Conservation (phyloP, 1,140 invertebrate genomes). For the Sitophilus oryzae region DNA sequence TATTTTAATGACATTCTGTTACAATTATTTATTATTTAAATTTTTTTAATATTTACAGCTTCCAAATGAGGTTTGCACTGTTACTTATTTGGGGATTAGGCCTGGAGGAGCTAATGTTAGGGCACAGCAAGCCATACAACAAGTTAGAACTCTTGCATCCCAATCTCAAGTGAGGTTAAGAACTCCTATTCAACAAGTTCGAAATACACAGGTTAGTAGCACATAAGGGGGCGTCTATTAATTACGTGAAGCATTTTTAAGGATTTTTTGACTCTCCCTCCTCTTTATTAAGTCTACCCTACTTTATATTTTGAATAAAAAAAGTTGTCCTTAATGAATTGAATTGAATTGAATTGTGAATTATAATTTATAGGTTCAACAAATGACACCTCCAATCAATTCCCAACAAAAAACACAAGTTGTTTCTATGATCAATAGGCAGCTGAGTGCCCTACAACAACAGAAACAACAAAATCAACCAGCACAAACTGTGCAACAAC, state of each 20-base stretch:
- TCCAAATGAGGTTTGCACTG: background rate
- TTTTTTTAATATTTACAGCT: background rate
- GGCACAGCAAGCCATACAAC: background rate
- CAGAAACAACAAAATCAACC: conserved; percentile 11
- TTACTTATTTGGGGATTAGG: too few relatives aligned
- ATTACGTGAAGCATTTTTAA: too few relatives aligned
- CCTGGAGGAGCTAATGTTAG: background rate
- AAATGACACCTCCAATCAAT: too few relatives aligned
- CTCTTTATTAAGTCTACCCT: too few relatives aligned
- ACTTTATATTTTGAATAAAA: too few relatives aligned
- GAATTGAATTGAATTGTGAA: too few relatives aligned
- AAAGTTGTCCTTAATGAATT: too few relatives aligned
- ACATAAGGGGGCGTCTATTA: too few relatives aligned
- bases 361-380: too few relatives aligned
- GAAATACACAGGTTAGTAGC: too few relatives aligned
- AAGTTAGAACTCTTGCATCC: conserved; percentile 4
- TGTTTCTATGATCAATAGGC: conserved; percentile 21
- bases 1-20: background rate
- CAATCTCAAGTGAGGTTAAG: background rate
- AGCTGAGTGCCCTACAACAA: conserved; percentile 8
- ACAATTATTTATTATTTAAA: conserved; percentile 2
- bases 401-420: conserved; percentile 3
- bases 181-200: conserved; percentile 1
- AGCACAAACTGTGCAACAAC: conserved; percentile 10
- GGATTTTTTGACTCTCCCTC: too few relatives aligned